Evolutionary conservation across 1,140 invertebrate genomes (phyloP).

Genomic region (Platyscapa corneri): DNA sequence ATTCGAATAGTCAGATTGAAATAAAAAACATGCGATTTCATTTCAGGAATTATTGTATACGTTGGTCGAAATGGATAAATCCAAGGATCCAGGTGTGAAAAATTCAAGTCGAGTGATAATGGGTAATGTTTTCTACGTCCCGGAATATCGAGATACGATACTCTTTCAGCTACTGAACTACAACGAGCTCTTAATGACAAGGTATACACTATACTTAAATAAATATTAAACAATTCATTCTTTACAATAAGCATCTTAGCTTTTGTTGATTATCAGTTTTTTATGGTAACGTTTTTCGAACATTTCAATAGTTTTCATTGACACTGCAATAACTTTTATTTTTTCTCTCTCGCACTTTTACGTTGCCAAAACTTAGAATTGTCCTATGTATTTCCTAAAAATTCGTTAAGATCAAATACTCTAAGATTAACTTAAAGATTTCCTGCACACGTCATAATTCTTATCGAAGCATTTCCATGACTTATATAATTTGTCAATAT

Average conservation of each 20-base stretch:
- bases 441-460: background rate
- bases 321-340: too few species aligned
- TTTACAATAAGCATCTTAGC: too few species aligned
- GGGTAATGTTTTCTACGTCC: constrained; percentile 93
- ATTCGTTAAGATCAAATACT: too few species aligned
- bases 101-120: constrained; percentile 90
- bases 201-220: constrained; percentile 76
- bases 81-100: constrained; percentile 79
- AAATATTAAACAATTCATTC: background rate
- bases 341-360: too few species aligned
- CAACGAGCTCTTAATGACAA: constrained; percentile 90
- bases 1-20: background rate
- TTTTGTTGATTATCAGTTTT: too few species aligned
- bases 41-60: constrained; percentile 83
- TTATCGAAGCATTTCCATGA: background rate
- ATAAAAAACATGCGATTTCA: constrained; percentile 1
- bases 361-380: too few species aligned
- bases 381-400: too few species aligned
- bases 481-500: background rate
- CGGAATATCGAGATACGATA: constrained; percentile 95
- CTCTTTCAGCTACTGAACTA: constrained; percentile 86
- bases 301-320: too few species aligned
- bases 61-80: constrained; percentile 86
- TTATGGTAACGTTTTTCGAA: too few species aligned
- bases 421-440: too few species aligned